Conservation (phyloP, 2,797 vertebrate genomes). For the Macropus fuliginosus region DNA sequence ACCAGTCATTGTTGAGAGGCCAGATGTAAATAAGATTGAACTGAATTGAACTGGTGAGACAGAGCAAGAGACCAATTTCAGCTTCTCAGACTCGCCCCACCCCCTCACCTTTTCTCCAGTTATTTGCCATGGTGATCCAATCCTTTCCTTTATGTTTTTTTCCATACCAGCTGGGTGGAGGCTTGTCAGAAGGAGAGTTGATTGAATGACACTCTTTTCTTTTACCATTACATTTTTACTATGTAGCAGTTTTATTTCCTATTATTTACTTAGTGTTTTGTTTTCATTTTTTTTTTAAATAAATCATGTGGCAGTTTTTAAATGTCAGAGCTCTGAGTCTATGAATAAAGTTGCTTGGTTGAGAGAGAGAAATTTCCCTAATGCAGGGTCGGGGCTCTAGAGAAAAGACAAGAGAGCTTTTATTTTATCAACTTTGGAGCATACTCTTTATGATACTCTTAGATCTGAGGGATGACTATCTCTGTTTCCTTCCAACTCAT, state of each 20-base stretch:
- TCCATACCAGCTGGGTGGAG: background rate
- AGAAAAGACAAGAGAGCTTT: background rate
- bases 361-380: background rate
- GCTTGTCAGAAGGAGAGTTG: background rate
- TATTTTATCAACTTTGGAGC: background rate
- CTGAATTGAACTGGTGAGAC: background rate
- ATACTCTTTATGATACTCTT: background rate
- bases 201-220: background rate
- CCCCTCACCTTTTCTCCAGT: background rate
- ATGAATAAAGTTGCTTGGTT: background rate
- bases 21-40: background rate
- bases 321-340: background rate
- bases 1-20: background rate
- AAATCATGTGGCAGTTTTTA: no score
- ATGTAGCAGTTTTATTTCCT: background rate
- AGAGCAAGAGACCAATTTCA: background rate
- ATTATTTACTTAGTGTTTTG: background rate
- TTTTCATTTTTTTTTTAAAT: no score
- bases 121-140: background rate
- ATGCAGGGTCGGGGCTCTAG: background rate
- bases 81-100: background rate
- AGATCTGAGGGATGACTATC: background rate
- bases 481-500: background rate
- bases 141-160: background rate
- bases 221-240: background rate